Conservation (phyloP, 92 coral and sea anemone species). For the Heliopora coerulea region DNA sequence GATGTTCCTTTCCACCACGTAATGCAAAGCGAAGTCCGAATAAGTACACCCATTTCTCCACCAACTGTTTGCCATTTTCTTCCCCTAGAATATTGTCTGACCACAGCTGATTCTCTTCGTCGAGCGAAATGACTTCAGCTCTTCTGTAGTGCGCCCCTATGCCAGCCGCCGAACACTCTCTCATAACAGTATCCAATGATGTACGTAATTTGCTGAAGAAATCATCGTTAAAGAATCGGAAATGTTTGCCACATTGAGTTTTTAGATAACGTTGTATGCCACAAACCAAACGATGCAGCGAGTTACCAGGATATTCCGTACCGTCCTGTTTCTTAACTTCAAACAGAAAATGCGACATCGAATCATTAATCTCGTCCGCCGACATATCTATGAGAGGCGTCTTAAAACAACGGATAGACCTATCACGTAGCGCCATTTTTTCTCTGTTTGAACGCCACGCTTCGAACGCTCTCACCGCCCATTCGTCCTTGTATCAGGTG, state of each 20-base stretch:
- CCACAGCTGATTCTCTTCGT: constrained; percentile 37
- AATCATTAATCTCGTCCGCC: constrained; percentile 6
- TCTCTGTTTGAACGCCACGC: constrained; percentile 38
- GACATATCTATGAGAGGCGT: constrained; percentile 7
- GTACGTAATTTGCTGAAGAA: not conserved
- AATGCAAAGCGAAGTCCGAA: constrained; percentile 43
- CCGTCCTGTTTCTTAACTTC: constrained; percentile 21
- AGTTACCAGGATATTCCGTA: constrained; percentile 29
- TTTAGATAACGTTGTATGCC: constrained; percentile 36
- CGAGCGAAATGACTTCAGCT: constrained; percentile 4
- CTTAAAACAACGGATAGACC: not conserved
- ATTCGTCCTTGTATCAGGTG: constrained; percentile 36
- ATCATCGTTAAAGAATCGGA: no score
- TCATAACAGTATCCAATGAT: constrained; percentile 45
- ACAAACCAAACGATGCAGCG: constrained; percentile 40
- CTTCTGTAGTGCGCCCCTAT: constrained; percentile 1
- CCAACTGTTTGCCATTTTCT: constrained; percentile 35
- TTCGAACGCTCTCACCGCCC: constrained; percentile 43
- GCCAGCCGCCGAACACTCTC: constrained; percentile 23
- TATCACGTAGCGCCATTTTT: not conserved
- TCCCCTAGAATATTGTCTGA: constrained; percentile 20
- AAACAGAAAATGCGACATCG: constrained; percentile 5
- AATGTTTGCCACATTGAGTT: no score
- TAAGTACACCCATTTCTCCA: constrained; percentile 13
- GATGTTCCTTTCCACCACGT: constrained; percentile 5